phyloP scores from a whole-genome alignment of 1,140 invertebrate species.

The Rhagoletis pomonella region DNA sequence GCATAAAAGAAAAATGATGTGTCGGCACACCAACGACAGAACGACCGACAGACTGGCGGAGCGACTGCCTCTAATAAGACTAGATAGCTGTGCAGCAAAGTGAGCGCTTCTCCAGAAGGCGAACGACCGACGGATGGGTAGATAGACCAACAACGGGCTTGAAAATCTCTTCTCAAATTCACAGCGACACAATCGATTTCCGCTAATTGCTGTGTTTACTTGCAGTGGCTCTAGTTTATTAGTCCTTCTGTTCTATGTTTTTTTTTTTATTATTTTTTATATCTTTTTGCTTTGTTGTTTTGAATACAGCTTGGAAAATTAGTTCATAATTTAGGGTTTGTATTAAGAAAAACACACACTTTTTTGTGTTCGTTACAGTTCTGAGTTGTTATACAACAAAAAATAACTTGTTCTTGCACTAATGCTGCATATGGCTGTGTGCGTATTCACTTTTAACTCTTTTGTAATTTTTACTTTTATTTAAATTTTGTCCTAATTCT shows the following conservation, averaged over 20 bases:
- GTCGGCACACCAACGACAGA: background rate
- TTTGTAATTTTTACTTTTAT: background rate
- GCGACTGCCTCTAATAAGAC: background rate
- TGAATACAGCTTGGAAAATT: background rate
- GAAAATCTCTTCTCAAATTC: constrained; percentile 9
- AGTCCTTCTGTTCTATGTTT: background rate
- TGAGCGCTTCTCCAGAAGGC: background rate
- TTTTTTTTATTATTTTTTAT: background rate
- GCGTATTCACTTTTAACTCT: background rate
- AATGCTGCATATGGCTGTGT: background rate
- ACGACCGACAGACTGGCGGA: background rate
- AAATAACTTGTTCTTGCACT: background rate
- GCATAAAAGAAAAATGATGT: constrained; percentile 22
- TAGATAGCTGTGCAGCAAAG: background rate
- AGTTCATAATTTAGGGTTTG: background rate
- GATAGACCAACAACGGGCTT: constrained; percentile 22
- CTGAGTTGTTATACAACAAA: constrained; percentile 10
- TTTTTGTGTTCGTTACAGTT: background rate
- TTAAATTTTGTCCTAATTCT: background rate
- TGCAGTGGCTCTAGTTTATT: background rate
- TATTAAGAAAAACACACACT: no score
- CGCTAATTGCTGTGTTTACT: background rate
- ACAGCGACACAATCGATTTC: constrained; percentile 19
- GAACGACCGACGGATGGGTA: constrained; percentile 23
- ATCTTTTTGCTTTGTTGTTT: background rate